Evolutionary conservation across 1,140 invertebrate species (phyloP).

Genomic region (Cotesia typhae): DNA sequence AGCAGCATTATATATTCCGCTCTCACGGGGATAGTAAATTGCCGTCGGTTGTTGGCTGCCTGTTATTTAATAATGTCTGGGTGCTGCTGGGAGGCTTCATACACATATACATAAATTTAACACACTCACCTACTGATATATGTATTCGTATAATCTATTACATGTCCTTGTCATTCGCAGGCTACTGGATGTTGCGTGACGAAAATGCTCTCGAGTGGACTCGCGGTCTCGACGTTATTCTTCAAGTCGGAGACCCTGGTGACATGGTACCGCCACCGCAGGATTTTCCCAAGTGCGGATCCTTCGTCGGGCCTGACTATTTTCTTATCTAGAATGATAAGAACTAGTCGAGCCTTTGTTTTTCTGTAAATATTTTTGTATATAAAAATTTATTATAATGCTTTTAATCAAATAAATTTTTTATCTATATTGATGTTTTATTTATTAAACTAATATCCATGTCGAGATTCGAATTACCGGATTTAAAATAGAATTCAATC

Average conservation of each 20-base stretch:
- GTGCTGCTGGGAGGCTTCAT: too few species aligned
- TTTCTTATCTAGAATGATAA: constrained; percentile 63
- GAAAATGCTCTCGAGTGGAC: constrained; percentile 68
- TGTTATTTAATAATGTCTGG: too few species aligned
- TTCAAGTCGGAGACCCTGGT: constrained; percentile 63
- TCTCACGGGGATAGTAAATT: constrained; percentile 7
- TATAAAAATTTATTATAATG: not conserved
- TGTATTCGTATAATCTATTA: constrained; percentile 15
- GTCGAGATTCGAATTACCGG: too few species aligned
- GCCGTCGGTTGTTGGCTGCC: not conserved
- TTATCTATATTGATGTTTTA: not conserved
- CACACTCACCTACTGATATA: constrained; percentile 11
- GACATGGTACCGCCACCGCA: constrained; percentile 60
- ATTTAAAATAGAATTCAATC: too few species aligned
- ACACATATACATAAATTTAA: constrained; percentile 12
- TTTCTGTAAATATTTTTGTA: not conserved
- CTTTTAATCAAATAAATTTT: not conserved
- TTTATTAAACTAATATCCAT: not conserved
- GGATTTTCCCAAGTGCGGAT: constrained; percentile 66
- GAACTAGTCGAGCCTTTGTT: constrained; percentile 8
- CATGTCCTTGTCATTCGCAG: constrained; percentile 54
- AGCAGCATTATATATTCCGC: not conserved
- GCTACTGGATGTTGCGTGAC: constrained; percentile 78
- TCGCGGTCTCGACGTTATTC: constrained; percentile 67
- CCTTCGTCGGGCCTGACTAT: constrained; percentile 66